Percentiles rank a stretch among this genome's conserved stretches.
Evolutionary conservation across 2,797 vertebrate genomes (phyloP).

Genomic region (Molossus molossus): DNA sequence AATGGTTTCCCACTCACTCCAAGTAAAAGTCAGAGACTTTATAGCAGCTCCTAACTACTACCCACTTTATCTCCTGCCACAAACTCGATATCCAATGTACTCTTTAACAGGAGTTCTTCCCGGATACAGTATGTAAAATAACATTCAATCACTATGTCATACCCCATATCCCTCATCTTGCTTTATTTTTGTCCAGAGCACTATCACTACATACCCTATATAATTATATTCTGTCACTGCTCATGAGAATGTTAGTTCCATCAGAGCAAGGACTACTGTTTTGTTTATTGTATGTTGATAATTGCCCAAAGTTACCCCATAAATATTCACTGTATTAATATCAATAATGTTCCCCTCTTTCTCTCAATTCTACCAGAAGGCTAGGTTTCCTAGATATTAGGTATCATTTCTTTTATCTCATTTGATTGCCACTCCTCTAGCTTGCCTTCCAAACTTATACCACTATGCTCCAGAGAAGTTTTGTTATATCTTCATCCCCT

Average conservation of each 20-base stretch:
- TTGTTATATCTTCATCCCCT: neutral
- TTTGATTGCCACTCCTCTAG: neutral
- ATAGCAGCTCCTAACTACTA: neutral
- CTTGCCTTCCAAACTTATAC: neutral
- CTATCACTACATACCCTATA: neutral
- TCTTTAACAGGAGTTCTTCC: neutral
- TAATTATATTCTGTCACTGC: neutral
- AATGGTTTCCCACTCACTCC: neutral
- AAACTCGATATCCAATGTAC: neutral
- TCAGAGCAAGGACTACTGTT: neutral
- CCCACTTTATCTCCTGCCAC: neutral
- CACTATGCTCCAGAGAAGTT: neutral
- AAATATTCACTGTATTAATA: neutral
- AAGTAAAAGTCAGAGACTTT: neutral
- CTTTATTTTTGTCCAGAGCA: neutral
- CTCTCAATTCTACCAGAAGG: neutral
- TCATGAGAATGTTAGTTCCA: neutral
- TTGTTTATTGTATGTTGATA: neutral
- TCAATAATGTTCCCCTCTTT: neutral
- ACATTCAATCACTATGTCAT: too few relatives aligned
- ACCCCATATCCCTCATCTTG: neutral
- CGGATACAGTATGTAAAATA: neutral
- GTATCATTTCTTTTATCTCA: neutral
- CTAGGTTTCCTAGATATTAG: neutral
- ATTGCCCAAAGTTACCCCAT: neutral